Base-by-base conservation (phyloP, 2,113 vertebrate genomes). In the Pangasianodon gigas region DNA sequence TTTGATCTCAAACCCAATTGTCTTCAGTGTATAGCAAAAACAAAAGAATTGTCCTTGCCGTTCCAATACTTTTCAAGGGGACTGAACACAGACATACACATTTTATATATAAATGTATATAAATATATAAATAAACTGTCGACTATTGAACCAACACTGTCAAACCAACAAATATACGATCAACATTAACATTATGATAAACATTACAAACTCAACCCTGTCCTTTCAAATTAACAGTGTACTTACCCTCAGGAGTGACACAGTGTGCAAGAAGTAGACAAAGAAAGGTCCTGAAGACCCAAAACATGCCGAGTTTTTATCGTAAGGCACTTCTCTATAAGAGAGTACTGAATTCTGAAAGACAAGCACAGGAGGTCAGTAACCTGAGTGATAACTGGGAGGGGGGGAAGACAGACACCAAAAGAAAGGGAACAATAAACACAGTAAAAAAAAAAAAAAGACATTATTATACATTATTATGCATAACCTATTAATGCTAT, bases 231-330 rank as follows among this genome's bases (percentile, higher is more conserved):
- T 14, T 46, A 56, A 13, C 37, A 26, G 46, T 2, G 5, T 90
- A 94, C 95, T 11, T 95, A 96, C 95, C 95, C 14, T 95, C 84
- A 69, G 94, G 89, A 5, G 92, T 37, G 29, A 91, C 60, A 56
- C 88, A 71, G 19, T 92, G 90, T 4, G 94, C 71, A 71, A 94
- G 88, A 90, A 95, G 92, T 85, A 95, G 84, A 79, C 80, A 89
- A 51, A 94, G 58, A 84, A 92, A 62, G 24, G 90, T 91, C 11
- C 81, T 86, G 67, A 89, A 88, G 88, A 93, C 89, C 89, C 88
- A 71, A 65, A 92, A 92, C 95, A 96, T 96, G 91, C 82, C 79
- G 32, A 5, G 84, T 65, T 82, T 37, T 84, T 67, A 83, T 82
- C 74, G 89, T 67, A 52, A 69, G 84, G 58, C 82, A 62, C 82